phyloP scores from a whole-genome alignment of 64 coral and sea anemone species.

The Pachyseris speciosa region DNA sequence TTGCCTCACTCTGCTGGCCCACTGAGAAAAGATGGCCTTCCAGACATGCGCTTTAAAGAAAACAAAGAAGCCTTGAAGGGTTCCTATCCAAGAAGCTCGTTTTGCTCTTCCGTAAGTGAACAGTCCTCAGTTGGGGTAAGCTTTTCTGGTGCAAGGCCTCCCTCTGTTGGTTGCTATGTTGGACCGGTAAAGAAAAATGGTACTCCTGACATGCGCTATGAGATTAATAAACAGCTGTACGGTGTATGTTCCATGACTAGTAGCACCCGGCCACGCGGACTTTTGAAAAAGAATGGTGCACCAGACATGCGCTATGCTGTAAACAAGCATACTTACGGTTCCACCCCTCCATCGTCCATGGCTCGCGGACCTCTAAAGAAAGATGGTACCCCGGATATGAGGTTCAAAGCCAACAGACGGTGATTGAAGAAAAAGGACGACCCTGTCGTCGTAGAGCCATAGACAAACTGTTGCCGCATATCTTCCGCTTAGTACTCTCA shows the following conservation, averaged over 20 bases:
- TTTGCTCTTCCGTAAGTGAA: background rate
- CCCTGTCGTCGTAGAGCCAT: no score
- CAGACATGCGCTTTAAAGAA: background rate
- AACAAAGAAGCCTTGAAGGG: background rate
- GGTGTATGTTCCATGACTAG: background rate
- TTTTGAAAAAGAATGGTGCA: slow-evolving; percentile 14
- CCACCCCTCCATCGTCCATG: background rate
- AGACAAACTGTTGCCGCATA: no score
- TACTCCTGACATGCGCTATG: slow-evolving; percentile 1
- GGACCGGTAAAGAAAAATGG: background rate
- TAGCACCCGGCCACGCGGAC: background rate
- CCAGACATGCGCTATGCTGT: slow-evolving; percentile 19
- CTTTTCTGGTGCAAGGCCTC: background rate
- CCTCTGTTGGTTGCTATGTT: no score
- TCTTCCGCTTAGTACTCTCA: no score
- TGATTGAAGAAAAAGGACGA: background rate
- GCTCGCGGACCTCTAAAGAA: slow-evolving; percentile 7
- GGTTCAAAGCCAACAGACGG: slow-evolving; percentile 18
- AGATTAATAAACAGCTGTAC: background rate
- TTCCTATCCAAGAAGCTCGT: background rate
- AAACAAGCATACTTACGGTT: background rate
- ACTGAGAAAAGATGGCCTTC: background rate
- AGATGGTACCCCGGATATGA: slow-evolving; percentile 48
- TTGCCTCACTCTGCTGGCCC: background rate
- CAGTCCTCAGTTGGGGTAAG: background rate